Evolutionary conservation across 2,113 vertebrate species (phyloP).

Genomic region (Rallus limicola): DNA sequence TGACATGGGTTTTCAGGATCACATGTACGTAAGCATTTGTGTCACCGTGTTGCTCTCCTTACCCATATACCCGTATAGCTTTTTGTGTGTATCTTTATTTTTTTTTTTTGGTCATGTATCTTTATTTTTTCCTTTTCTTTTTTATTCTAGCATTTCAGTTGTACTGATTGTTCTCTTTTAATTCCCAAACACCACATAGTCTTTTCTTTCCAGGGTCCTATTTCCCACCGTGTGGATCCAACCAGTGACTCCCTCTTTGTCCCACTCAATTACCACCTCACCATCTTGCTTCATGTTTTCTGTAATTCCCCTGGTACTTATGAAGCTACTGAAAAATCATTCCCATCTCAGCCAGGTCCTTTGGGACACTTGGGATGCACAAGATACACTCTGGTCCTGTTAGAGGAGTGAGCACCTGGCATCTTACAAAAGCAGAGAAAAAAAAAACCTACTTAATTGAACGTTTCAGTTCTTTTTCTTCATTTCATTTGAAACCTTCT

Average conservation of each 20-base stretch:
- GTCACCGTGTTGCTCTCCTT: neutral
- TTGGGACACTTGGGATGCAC: neutral
- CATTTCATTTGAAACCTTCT: neutral
- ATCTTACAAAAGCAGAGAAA: neutral
- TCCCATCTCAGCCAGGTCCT: neutral
- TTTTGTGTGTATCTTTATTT: neutral
- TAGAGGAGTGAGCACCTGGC: neutral
- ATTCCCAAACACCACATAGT: neutral
- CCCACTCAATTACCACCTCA: neutral
- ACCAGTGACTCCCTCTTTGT: neutral
- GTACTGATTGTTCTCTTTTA: neutral
- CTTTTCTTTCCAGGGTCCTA: neutral
- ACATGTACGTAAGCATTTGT: neutral
- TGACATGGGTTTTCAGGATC: neutral
- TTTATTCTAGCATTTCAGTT: neutral
- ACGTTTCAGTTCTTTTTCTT: neutral
- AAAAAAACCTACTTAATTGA: neutral
- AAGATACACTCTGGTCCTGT: neutral
- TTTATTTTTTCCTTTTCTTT: neutral
- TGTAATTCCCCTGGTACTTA: neutral
- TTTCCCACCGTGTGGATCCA: rapidly evolving
- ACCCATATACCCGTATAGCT: neutral
- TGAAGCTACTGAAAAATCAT: neutral
- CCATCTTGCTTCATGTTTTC: neutral
- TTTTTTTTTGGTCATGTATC: neutral